Conservation (phyloP, 2,797 vertebrate genomes). For the Ateles fusciceps region DNA sequence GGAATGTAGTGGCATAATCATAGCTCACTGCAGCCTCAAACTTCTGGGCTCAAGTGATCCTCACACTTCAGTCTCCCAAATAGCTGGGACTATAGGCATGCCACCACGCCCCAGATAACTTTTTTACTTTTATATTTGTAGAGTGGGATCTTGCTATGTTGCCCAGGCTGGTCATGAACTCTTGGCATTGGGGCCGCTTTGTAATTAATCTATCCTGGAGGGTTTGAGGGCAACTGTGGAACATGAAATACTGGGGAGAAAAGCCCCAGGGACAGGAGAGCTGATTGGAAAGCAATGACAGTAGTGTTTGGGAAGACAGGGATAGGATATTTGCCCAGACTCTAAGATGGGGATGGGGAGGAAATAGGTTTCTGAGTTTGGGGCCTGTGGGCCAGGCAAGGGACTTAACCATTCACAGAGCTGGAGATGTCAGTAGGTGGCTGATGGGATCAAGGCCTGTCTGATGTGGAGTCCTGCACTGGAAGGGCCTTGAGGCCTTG, state of each 20-base stretch:
- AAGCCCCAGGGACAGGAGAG: neutral
- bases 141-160: neutral
- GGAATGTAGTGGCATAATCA: neutral
- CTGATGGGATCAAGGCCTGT: neutral
- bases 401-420: neutral
- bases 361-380: neutral
- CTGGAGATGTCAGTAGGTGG: neutral
- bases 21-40: neutral
- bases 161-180: neutral
- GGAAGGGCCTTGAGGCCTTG: neutral
- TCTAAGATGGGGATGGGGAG: neutral
- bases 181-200: neutral
- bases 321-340: neutral
- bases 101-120: neutral
- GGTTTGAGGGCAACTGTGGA: neutral
- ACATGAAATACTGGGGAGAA: neutral
- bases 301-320: neutral
- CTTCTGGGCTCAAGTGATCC: neutral
- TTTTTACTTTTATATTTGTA: neutral
- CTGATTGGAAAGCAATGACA: neutral
- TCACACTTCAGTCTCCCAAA: neutral
- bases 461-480: neutral
- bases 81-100: neutral
- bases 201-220: neutral
- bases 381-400: neutral